phyloP scores from a whole-genome alignment of 2,888 invertebrate genomes.

The Acheta domesticus region DNA sequence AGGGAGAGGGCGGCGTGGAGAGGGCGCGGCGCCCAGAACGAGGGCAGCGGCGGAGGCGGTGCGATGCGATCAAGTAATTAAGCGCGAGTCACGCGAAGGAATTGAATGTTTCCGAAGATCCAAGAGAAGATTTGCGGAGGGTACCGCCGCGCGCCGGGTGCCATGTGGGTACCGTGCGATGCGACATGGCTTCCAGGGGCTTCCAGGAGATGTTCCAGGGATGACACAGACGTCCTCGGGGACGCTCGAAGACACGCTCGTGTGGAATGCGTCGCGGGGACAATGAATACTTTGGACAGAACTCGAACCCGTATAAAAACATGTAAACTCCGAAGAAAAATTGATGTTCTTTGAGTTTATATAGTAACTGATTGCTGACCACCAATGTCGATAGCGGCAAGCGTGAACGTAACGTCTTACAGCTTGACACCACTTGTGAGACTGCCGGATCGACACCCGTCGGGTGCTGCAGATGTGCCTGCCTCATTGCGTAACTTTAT shows the following conservation, averaged over 20 bases:
- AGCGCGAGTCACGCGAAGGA: neutral
- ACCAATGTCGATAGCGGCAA: too few species aligned
- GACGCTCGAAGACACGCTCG: neutral
- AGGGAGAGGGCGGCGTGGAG: neutral
- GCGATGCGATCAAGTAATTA: neutral
- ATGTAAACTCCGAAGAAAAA: too few species aligned
- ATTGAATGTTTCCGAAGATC: conserved; percentile 5
- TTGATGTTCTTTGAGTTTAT: too few species aligned
- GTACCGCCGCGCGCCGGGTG: neutral
- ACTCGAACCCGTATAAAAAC: neutral
- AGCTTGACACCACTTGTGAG: too few species aligned
- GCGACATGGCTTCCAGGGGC: neutral
- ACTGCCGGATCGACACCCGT: too few species aligned
- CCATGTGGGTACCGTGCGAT: neutral
- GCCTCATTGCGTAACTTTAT: too few species aligned
- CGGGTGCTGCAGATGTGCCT: too few species aligned
- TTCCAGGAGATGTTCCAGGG: too few species aligned
- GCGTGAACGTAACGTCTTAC: too few species aligned
- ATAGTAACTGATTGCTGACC: too few species aligned
- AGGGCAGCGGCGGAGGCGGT: neutral
- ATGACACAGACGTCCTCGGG: neutral
- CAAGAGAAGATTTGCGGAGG: neutral
- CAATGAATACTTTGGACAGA: neutral
- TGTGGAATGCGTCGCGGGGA: too few species aligned
- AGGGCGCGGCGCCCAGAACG: neutral